These are phyloP conservation scores for Dysdera silvatica DNA, from an alignment of 1,140 invertebrate species.

Conservation along the genomic window DNA sequence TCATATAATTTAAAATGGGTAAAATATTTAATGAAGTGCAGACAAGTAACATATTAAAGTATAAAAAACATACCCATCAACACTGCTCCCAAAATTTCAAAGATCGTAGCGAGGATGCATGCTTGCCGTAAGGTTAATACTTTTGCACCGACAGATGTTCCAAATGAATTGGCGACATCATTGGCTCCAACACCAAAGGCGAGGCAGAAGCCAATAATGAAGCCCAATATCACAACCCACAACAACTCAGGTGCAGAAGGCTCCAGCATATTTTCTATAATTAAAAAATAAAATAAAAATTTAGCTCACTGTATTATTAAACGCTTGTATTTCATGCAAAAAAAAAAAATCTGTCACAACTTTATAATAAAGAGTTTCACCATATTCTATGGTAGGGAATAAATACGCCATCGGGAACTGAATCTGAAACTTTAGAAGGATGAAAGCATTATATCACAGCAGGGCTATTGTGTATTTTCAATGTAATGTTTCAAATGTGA, in stretches of 20 bases:
- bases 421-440: no score
- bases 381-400: no score
- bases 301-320: no score
- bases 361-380: no score
- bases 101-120: constrained; percentile 88
- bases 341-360: no score
- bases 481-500: no score
- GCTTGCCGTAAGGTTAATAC: constrained; percentile 89
- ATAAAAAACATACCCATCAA: constrained; percentile 59
- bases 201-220: constrained; percentile 54
- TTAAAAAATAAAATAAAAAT: neutral
- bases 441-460: no score
- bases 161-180: constrained; percentile 98
- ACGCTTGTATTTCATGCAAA: no score
- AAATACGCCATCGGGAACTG: no score
- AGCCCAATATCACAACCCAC: constrained; percentile 50
- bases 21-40: neutral
- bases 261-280: constrained; percentile 12
- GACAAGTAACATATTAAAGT: neutral
- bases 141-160: constrained; percentile 91
- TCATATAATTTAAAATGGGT: neutral
- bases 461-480: no score
- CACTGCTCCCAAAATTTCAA: constrained; percentile 83
- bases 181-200: constrained; percentile 74
- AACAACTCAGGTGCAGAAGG: constrained; percentile 40